A percentile compares a stretch with the other conserved stretches of the same genome.
These are phyloP conservation scores for Tetheella fluctuosa DNA, from an alignment of 2,888 invertebrate genomes.

Conservation along the genomic window DNA sequence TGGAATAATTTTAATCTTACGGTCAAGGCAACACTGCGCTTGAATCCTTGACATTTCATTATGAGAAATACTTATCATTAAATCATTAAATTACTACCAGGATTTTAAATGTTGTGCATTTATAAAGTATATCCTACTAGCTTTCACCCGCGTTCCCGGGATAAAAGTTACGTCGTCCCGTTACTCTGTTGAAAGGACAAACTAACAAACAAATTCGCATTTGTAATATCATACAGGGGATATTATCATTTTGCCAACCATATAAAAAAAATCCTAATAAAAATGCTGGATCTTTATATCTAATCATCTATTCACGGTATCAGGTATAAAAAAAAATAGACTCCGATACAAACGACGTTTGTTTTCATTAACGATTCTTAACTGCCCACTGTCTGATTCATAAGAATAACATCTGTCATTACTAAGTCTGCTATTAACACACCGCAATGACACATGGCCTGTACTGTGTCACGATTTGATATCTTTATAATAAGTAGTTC, in stretches of 20 bases:
- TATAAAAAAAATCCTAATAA: too few species aligned
- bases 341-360: neutral
- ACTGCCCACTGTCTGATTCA: constrained; percentile 6
- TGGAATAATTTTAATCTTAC: neutral
- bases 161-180: too few species aligned
- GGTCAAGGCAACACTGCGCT: neutral
- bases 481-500: neutral
- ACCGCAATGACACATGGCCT: neutral
- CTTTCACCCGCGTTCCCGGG: too few species aligned
- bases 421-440: neutral
- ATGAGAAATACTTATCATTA: neutral
- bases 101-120: too few species aligned
- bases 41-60: neutral
- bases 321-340: neutral
- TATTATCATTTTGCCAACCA: too few species aligned
- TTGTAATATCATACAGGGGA: too few species aligned
- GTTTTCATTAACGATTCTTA: neutral
- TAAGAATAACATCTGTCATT: neutral
- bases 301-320: too few species aligned
- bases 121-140: too few species aligned
- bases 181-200: too few species aligned
- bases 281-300: too few species aligned
- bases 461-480: neutral
- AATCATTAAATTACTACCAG: neutral
- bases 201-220: too few species aligned